Conservation (phyloP, 2,797 vertebrate genomes). For the Lepidocolaptes lacrymiger region DNA sequence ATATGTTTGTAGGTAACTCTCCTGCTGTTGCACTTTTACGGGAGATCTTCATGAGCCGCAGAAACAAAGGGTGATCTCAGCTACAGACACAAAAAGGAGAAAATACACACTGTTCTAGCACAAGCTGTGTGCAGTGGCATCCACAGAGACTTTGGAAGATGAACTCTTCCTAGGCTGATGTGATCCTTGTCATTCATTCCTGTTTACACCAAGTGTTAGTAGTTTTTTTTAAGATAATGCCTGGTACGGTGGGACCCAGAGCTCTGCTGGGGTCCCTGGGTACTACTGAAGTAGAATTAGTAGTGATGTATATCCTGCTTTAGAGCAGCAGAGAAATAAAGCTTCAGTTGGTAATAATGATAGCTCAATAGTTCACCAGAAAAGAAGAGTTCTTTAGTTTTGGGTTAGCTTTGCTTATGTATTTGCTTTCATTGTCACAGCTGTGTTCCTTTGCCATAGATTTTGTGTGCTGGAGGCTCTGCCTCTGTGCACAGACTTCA, state of each 20-base stretch:
- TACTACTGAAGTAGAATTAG: background rate
- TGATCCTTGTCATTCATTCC: slow-evolving; percentile 5
- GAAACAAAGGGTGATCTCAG: slow-evolving; percentile 78
- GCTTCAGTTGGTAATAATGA: background rate
- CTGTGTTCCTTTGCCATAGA: background rate
- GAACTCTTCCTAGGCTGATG: slow-evolving; percentile 67
- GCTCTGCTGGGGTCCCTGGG: background rate
- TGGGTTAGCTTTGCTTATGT: background rate
- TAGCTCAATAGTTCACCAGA: background rate
- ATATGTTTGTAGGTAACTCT: slow-evolving; percentile 82
- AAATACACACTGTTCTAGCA: slow-evolving; percentile 70
- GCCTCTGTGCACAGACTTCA: background rate
- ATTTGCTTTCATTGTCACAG: slow-evolving; percentile 12
- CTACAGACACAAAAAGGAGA: slow-evolving; percentile 78
- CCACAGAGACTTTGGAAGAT: slow-evolving; percentile 77
- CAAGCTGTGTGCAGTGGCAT: slow-evolving; percentile 67
- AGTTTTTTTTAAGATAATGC: background rate
- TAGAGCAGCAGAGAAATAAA: slow-evolving; percentile 59
- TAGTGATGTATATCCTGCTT: background rate
- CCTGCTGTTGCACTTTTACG: slow-evolving; percentile 78
- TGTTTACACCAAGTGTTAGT: slow-evolving; percentile 56
- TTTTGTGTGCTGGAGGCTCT: background rate
- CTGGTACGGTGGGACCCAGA: background rate
- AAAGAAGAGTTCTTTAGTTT: background rate
- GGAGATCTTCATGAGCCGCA: slow-evolving; percentile 79